phyloP scores from a whole-genome alignment of 2,113 vertebrate genomes.

The Addax nasomaculatus region DNA sequence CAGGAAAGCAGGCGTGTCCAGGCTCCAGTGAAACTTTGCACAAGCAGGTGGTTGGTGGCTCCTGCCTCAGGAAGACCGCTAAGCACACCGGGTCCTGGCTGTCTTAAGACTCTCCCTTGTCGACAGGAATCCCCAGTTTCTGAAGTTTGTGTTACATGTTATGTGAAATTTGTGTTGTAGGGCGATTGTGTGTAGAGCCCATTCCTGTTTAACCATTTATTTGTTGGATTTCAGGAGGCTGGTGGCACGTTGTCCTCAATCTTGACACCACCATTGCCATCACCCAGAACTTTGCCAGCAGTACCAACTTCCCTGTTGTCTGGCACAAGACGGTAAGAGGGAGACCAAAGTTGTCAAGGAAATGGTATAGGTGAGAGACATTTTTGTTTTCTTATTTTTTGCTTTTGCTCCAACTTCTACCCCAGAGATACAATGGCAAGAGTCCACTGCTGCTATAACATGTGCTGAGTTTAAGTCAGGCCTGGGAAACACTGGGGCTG shows the following conservation, averaged over 20 bases:
- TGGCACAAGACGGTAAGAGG: conserved; percentile 99
- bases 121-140: not conserved
- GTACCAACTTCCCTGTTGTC: conserved; percentile 97
- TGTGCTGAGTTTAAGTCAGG: not conserved
- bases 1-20: not conserved
- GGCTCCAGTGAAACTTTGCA: no score
- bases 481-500: not conserved
- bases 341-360: conserved; percentile 95
- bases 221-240: conserved; percentile 87
- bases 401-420: not conserved
- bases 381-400: not conserved
- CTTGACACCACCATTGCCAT: conserved; percentile 95
- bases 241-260: conserved; percentile 99
- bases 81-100: fast-evolving
- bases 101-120: not conserved
- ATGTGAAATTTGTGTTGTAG: not conserved
- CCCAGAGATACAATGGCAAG: not conserved
- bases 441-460: fast-evolving
- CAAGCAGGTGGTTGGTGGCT: not conserved
- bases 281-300: conserved; percentile 98
- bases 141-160: not conserved
- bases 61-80: not conserved
- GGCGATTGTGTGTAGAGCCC: fast-evolving
- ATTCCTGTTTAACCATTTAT: not conserved
- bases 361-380: conserved; percentile 95